phyloP scores from a whole-genome alignment of 2,888 invertebrate species.

The Scrobipalpa costella region DNA sequence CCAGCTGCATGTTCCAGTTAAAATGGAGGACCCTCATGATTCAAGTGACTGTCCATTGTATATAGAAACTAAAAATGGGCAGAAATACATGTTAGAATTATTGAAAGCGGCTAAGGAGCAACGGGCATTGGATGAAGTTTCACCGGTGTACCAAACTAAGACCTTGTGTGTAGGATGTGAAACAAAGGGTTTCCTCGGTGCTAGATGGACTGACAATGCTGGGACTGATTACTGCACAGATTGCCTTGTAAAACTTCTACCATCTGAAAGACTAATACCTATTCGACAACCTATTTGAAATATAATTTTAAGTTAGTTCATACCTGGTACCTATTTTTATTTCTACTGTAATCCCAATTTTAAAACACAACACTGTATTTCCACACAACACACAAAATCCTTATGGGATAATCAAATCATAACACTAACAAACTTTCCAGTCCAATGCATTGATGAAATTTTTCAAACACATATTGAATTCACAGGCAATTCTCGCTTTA shows the following conservation, averaged over 20 bases:
- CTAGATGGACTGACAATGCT: constrained; percentile 74
- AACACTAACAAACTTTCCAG: not conserved
- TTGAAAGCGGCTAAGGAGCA: constrained; percentile 70
- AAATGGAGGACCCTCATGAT: constrained; percentile 84
- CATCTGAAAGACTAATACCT: constrained; percentile 64
- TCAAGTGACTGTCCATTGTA: constrained; percentile 49
- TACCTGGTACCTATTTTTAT: not conserved
- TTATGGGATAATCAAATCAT: not conserved
- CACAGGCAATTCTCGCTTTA: not conserved
- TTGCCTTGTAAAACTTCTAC: constrained; percentile 67
- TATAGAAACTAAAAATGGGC: constrained; percentile 51
- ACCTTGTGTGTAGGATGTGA: constrained; percentile 73
- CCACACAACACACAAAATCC: not conserved
- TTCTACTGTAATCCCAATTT: not conserved
- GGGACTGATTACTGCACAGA: constrained; percentile 76
- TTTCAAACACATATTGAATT: constrained; percentile 4
- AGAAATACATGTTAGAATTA: constrained; percentile 60
- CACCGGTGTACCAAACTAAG: constrained; percentile 67
- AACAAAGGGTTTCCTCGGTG: constrained; percentile 68
- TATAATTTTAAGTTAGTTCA: constrained; percentile 26
- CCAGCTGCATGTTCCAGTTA: constrained; percentile 88
- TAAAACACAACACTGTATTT: not conserved
- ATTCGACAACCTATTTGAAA: constrained; percentile 51
- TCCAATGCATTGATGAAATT: not conserved
- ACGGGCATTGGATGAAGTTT: constrained; percentile 64